Evolutionary conservation across 1,140 invertebrate species (phyloP), one percentile per base, ranked within the genome.

Genomic region (Epicauta chinensis): DNA sequence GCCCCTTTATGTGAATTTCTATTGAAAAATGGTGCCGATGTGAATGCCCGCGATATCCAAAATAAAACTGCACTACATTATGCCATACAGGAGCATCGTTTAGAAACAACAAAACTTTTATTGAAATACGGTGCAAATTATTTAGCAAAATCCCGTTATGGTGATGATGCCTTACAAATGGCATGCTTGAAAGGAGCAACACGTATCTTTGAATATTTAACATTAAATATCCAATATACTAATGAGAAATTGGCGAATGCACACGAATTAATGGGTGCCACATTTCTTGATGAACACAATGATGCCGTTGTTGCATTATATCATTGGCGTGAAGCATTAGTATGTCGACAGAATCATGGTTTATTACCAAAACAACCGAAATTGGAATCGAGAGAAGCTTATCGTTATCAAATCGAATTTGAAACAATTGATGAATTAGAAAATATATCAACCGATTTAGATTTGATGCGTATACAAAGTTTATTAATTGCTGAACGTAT

Each of bases 11-110:
- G 91, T 69, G 79, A 82, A 34, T 93, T 85, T 73, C 75, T 97
- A 32, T 76, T 94, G 15, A 70, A 79, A 54, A 78, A 83, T 64
- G 85, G 88, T 29, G 90, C 87, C 14, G 77, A 83, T 59, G 87
- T 93, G 2, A 92, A 95, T 75, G 88, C 90, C 1, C 78, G 81
- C 16, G 93, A 96, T 73, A 89, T 90, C 60, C 91, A 94, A 69
- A 84, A 86, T 60, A 94, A 94, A 73, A 91, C 91, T 55, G 92
- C 91, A 17, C 76, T 97, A 51, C 92, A 97, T 76, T 95, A 97
- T 74, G 90, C 93, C 0, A 92, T 94, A 55, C 89, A 92, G 65
- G 91, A 93, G 71, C 87, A 89, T 61, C 80, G 78, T 54, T 75
- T 91, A 63, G 89, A 91, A 69, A 93, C 91, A 2, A 90, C 88